These are phyloP conservation scores for Pogonocherus hispidulus DNA, from an alignment of 2,888 invertebrate genomes.

Conservation along the genomic window DNA sequence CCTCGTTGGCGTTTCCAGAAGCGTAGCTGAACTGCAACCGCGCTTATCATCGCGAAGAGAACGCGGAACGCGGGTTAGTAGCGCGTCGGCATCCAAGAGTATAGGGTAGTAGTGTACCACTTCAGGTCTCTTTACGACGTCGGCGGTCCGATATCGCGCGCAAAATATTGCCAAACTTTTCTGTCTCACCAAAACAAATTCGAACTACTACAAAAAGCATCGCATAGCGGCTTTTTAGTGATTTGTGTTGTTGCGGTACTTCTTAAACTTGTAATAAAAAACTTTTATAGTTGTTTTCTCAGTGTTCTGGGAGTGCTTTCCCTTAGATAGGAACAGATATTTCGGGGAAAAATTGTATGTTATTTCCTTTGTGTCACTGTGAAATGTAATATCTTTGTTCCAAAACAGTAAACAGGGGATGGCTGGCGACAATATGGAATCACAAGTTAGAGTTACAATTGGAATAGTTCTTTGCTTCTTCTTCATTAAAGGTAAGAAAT, in stretches of 20 bases:
- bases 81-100: conserved; percentile 40
- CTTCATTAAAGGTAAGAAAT: conserved; percentile 36
- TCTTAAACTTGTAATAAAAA: conserved; percentile 18
- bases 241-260: conserved; percentile 5
- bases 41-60: conserved; percentile 32
- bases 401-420: conserved; percentile 17
- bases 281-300: conserved; percentile 24
- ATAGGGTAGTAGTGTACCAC: conserved; percentile 34
- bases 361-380: conserved; percentile 19
- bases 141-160: conserved; percentile 23
- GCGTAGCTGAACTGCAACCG: conserved; percentile 36
- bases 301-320: conserved; percentile 19
- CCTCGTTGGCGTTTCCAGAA: conserved; percentile 33
- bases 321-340: conserved; percentile 13
- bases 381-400: conserved; percentile 36
- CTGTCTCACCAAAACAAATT: conserved; percentile 20
- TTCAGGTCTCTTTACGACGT: conserved; percentile 23
- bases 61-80: conserved; percentile 37
- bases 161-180: conserved; percentile 23
- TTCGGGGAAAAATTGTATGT: conserved; percentile 1
- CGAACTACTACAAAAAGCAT: conserved; percentile 16
- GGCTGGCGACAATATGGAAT: conserved; percentile 21
- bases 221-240: conserved; percentile 12
- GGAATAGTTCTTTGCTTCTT: conserved; percentile 40
- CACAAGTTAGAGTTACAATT: conserved; percentile 27